Base-by-base conservation (phyloP, 2,113 vertebrate genomes). In the Camelus dromedarius region DNA sequence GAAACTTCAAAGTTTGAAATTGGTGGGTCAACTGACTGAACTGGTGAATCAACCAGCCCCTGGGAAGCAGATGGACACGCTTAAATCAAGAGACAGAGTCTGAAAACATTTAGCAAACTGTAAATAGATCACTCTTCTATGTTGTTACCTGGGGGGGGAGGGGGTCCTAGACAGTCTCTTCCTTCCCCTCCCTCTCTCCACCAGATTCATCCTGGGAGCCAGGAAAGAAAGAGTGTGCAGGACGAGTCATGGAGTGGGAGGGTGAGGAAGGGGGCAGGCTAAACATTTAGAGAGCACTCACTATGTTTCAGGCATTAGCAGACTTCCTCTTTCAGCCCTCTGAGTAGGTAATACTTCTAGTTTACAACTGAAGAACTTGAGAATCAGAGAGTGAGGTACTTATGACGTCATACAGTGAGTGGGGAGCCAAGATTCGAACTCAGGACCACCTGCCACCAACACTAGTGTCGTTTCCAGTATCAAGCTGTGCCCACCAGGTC, bases 401-500 rank as follows among this genome's bases (percentile, higher is more conserved):
- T 12, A 22, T 46, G 4, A 32, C 32, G 85, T 14, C 16, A 13
- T 6, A 24, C 24, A 62, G 67, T 30, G 35, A 48, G 52, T 48
- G 12, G 6, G 83, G 30, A 70, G 62, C 60, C 1, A 0, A 18
- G 24, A 48, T 28, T 24, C 8, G 11, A 46, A 62, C 60, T 52
- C 52, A 54, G 72, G 64, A 12, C 52, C 3, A 1, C 16, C 77
- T 8, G 46, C 28, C 72, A 22, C 77, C 18, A 5, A 8, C 0
- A 0, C 13, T 16, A 1, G 22, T 1, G 2, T 46, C 28, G 26
- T 26, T 10, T 19, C 26, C 52, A n/a, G 38, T 7, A n/a, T 16
- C 26, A 28, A 83, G 28, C 22, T 8, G 50, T 42, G 38, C 30
- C 32, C 2, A 20, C 30, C 2, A 4, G 26, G 50, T 16, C 0